Base-by-base conservation (phyloP, 2,888 invertebrate species). In the Epirrhoe alternata region DNA sequence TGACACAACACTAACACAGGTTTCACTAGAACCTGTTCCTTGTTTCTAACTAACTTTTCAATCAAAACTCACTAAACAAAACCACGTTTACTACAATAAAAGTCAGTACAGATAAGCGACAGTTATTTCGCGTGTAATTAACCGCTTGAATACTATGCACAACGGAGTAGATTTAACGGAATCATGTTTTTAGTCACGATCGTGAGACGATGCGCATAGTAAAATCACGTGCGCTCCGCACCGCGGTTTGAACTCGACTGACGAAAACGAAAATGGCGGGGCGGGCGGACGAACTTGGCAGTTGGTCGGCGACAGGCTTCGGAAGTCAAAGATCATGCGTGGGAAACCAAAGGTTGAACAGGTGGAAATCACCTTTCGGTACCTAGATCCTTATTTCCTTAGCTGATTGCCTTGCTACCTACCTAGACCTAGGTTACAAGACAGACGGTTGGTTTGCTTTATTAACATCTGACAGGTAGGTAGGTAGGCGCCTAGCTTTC, bases 201-300 rank as follows among this genome's bases (percentile, higher is more conserved):
- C 83, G 81, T 80, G 49, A 49, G 33, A 35, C 49, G 14, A 73
- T 78, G 67, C 74, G 69, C 72, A 72, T 72, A 61, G 73, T 74
- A 72, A 67, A 71, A 62, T 78, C 71, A 84, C 90, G 83, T 78
- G 58, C 75, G 42, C n/a, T 67, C 6, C 77, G 50, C 74, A 24
- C 64, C 76, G 73, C 79, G 79, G 72, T 74, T 82, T 71, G 85
- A 88, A 86, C 88, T 85, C 86, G 88, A 91, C 90, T 90, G 86
- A 80, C 72, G 74, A 75, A 83, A 57, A 38, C 31, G 33, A 84
- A 86, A 85, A 87, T 89, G 89, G 86, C 88, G 86, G 77, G 52
- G 73, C 66, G 68, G 55, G 66, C 74, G 69, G 71, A 10, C 10
- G 24, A 38, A 10, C 35, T 38, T 38, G 10, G 35, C 35, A 35